Conservation (phyloP, 2,797 vertebrate species). For the Sebastes taczanowskii region DNA sequence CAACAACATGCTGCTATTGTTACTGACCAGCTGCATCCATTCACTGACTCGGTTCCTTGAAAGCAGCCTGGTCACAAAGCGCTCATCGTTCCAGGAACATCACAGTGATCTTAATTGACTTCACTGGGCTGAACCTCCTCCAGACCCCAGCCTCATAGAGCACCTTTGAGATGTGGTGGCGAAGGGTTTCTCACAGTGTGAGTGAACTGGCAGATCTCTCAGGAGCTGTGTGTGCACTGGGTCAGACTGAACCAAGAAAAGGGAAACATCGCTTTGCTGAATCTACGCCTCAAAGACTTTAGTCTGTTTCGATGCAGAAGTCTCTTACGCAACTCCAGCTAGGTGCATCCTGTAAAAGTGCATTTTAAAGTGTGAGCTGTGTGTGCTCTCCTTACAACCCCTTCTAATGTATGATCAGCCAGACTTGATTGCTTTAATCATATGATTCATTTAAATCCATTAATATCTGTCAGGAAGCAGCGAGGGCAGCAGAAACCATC, state of each 20-base stretch:
- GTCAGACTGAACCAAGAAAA: slow-evolving; percentile 30
- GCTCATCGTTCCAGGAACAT: slow-evolving; percentile 48
- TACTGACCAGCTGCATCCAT: slow-evolving; percentile 46
- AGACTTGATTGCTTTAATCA: slow-evolving; percentile 24
- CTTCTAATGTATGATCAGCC: background rate
- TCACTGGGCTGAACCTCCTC: slow-evolving; percentile 30
- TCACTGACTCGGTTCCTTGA: slow-evolving; percentile 33
- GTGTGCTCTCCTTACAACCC: background rate
- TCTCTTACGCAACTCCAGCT: background rate
- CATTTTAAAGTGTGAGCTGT: background rate
- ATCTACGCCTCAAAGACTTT: slow-evolving; percentile 6
- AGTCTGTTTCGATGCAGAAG: slow-evolving; percentile 9
- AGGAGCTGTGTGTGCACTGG: slow-evolving; percentile 23
- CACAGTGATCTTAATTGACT: slow-evolving; percentile 61
- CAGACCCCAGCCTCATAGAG: slow-evolving; percentile 23
- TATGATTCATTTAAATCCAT: slow-evolving; percentile 33
- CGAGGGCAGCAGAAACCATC: slow-evolving; percentile 2
- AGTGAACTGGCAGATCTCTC: slow-evolving; percentile 32
- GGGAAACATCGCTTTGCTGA: background rate
- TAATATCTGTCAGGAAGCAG: slow-evolving; percentile 14
- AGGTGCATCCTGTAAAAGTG: background rate
- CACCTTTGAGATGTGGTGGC: slow-evolving; percentile 38
- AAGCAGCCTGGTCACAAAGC: slow-evolving; percentile 49
- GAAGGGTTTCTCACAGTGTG: slow-evolving; percentile 28
- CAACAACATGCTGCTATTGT: slow-evolving; percentile 20